Percentiles rank a stretch among this genome's conserved stretches.
These are phyloP conservation scores for Macaca mulatta DNA, from an alignment of 2,113 vertebrate species.

Conservation along the genomic window DNA sequence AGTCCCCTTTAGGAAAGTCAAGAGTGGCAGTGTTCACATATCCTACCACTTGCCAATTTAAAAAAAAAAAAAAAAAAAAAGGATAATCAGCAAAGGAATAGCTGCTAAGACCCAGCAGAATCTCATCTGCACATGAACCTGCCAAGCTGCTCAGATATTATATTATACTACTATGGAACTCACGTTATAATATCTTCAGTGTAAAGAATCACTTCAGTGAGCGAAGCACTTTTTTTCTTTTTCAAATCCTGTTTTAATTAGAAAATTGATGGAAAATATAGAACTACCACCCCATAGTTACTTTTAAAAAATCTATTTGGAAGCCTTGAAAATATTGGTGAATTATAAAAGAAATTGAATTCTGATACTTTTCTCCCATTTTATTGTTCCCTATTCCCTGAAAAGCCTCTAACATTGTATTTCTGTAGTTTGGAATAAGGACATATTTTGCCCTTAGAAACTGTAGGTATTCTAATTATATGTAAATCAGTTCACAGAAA, in stretches of 20 bases:
- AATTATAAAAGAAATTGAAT: constrained; percentile 75
- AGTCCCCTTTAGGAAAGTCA: background rate
- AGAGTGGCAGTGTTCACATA: background rate
- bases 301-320: constrained; percentile 67
- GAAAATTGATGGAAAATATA: constrained; percentile 68
- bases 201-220: constrained; percentile 52
- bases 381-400: constrained; percentile 55
- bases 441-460: constrained; percentile 53
- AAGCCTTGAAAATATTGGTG: constrained; percentile 61
- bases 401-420: constrained; percentile 38
- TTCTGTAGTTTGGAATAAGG: constrained; percentile 59
- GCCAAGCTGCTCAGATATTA: background rate
- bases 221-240: constrained; percentile 31
- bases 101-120: background rate
- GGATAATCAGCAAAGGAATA: background rate
- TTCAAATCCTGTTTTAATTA: constrained; percentile 65
- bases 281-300: constrained; percentile 31
- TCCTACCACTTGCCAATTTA: background rate
- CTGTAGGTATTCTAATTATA: constrained; percentile 74
- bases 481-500: constrained; percentile 75
- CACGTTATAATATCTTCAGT: background rate
- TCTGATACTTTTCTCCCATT: constrained; percentile 66
- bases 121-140: background rate
- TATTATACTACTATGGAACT: background rate
- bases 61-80: background rate